A percentile compares a stretch with the other conserved stretches of the same genome.
Evolutionary conservation across 2,888 invertebrate species (phyloP).

Genomic region (Drosophila niveifrons): DNA sequence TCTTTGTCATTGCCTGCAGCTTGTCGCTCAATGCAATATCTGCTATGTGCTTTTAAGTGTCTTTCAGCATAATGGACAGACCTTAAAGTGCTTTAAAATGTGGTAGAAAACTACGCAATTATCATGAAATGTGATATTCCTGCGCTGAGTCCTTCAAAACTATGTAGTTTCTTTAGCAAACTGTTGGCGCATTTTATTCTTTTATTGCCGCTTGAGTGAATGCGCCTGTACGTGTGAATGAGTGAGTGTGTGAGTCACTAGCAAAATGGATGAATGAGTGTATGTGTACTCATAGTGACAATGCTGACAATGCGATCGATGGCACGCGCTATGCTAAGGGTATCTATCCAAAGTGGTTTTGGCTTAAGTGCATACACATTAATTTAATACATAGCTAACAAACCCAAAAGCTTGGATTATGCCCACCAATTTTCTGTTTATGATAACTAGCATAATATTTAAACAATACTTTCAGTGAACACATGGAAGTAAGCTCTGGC

Average conservation of each 20-base stretch:
- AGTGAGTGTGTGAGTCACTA: slow-evolving; percentile 25
- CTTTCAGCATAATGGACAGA: background rate
- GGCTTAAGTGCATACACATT: background rate
- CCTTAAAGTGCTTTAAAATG: slow-evolving; percentile 30
- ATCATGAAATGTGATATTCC: slow-evolving; percentile 51
- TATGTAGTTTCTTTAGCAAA: slow-evolving; percentile 35
- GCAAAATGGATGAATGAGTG: slow-evolving; percentile 25
- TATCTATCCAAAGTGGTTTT: background rate
- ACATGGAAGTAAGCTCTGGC: too few relatives aligned
- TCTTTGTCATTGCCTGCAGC: slow-evolving; percentile 40
- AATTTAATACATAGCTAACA: background rate
- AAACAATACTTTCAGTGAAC: too few relatives aligned
- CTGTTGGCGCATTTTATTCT: slow-evolving; percentile 19
- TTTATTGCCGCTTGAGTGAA: slow-evolving; percentile 63
- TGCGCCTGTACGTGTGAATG: slow-evolving; percentile 23
- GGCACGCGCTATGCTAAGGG: slow-evolving; percentile 27
- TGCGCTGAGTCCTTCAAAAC: slow-evolving; percentile 28
- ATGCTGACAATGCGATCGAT: slow-evolving; percentile 51
- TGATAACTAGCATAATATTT: background rate
- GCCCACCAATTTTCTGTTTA: background rate
- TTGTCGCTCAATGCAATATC: slow-evolving; percentile 12
- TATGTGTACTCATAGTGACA: slow-evolving; percentile 47
- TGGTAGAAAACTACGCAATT: slow-evolving; percentile 43
- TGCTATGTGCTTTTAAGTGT: slow-evolving; percentile 16
- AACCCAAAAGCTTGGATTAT: background rate